Evolutionary conservation across 2,888 invertebrate species (phyloP).

Genomic region (Panzeria rudis): DNA sequence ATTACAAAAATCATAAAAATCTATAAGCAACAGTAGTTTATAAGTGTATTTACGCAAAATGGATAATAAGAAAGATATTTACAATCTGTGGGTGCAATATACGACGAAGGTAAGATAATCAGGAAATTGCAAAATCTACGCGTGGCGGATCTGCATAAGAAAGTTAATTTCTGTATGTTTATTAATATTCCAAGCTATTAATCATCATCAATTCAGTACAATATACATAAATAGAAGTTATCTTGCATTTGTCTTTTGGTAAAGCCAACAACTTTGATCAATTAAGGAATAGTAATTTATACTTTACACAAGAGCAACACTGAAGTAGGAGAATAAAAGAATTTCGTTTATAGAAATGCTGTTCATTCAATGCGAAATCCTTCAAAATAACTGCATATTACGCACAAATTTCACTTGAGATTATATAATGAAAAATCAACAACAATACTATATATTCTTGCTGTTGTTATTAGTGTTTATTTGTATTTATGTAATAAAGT

Average conservation of each 20-base stretch:
- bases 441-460: constrained; percentile 12
- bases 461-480: constrained; percentile 14
- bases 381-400: constrained; percentile 19
- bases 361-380: constrained; percentile 11
- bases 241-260: neutral
- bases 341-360: neutral
- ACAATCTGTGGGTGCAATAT: constrained; percentile 85
- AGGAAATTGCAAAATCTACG: constrained; percentile 25
- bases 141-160: constrained; percentile 53
- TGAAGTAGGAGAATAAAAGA: neutral
- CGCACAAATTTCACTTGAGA: constrained; percentile 28
- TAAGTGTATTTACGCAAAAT: constrained; percentile 72
- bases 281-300: constrained; percentile 2
- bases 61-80: constrained; percentile 84
- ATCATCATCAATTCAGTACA: constrained; percentile 41
- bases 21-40: constrained; percentile 64
- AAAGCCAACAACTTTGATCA: neutral
- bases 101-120: constrained; percentile 84
- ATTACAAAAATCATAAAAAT: constrained; percentile 23
- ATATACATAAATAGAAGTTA: neutral
- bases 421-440: constrained; percentile 64
- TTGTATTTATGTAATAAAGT: constrained; percentile 9
- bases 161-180: constrained; percentile 41
- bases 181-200: constrained; percentile 56
- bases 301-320: constrained; percentile 21